These are phyloP conservation scores for Smutsia temminckii DNA, from an alignment of 2,797 vertebrate species.

Conservation along the genomic window DNA sequence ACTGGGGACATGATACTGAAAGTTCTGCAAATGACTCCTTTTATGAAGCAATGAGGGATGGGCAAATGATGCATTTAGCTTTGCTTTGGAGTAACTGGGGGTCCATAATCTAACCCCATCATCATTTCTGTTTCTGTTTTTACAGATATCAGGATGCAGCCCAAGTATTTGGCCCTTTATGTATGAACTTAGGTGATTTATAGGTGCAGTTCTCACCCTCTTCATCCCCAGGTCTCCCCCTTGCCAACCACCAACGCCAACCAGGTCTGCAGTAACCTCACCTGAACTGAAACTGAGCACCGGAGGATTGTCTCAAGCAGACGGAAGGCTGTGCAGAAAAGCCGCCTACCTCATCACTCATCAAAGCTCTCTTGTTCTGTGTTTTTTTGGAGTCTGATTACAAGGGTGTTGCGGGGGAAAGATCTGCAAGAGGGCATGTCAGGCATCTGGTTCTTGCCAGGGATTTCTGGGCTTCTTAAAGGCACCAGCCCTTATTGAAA, in stretches of 20 bases:
- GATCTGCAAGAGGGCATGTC: constrained; percentile 40
- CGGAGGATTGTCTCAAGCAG: constrained; percentile 47
- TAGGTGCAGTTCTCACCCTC: not conserved
- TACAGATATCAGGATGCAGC: not conserved
- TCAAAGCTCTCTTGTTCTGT: constrained; percentile 75
- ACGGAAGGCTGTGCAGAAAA: constrained; percentile 66
- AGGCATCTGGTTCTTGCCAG: constrained; percentile 38
- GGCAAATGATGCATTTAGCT: not conserved
- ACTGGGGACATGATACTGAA: not conserved
- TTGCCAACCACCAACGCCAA: constrained; percentile 17
- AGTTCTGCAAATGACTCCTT: not conserved
- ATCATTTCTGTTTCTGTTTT: constrained; percentile 39
- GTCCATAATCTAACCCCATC: not conserved
- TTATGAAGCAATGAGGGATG: not conserved
- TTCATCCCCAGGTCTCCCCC: not conserved
- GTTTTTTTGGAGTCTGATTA: constrained; percentile 74
- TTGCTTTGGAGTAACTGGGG: not conserved
- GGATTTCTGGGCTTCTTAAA: constrained; percentile 60
- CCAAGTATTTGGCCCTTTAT: not conserved
- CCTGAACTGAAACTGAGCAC: constrained; percentile 75
- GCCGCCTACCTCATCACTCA: constrained; percentile 68
- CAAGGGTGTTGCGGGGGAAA: not conserved
- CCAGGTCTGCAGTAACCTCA: constrained; percentile 63
- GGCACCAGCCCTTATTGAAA: constrained; percentile 7
- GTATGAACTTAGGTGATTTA: not conserved